These are phyloP conservation scores for Acinonyx jubatus DNA, from an alignment of 2,113 vertebrate genomes.

Conservation along the genomic window DNA sequence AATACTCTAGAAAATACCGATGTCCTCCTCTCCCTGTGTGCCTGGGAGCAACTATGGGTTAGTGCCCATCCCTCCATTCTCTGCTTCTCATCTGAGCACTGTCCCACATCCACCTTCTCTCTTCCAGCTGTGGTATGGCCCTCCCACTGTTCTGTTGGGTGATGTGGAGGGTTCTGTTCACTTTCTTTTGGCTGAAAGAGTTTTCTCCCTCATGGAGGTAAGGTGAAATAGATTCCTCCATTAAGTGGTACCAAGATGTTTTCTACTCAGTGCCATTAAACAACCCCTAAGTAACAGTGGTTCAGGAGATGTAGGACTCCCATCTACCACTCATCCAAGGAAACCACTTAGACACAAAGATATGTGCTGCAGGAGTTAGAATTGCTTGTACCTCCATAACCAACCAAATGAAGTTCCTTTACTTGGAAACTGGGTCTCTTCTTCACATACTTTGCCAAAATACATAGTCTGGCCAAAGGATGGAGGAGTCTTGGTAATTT, in stretches of 20 bases:
- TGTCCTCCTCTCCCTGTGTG: neutral
- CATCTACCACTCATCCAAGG: neutral
- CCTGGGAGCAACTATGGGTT: neutral
- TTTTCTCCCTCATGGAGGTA: neutral
- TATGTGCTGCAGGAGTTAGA: neutral
- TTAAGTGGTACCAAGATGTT: neutral
- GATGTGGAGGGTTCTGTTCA: neutral
- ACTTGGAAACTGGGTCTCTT: slow-evolving; percentile 62
- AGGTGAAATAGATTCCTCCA: neutral
- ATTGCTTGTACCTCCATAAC: neutral
- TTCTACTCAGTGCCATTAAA: neutral
- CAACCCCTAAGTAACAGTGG: neutral
- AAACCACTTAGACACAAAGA: neutral
- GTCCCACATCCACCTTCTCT: neutral
- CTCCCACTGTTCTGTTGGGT: neutral
- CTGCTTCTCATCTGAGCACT: neutral
- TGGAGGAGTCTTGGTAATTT: neutral
- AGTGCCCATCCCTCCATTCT: neutral
- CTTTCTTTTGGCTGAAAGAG: neutral
- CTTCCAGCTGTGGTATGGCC: neutral
- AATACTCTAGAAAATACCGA: neutral
- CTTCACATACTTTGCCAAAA: slow-evolving; percentile 52
- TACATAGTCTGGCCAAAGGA: slow-evolving; percentile 51
- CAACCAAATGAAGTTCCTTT: slow-evolving; percentile 53
- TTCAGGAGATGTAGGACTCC: neutral